Percentiles rank a stretch among this genome's conserved stretches.
Evolutionary conservation across 2,113 vertebrate species (phyloP).

Genomic region (Pterocles orientalis): DNA sequence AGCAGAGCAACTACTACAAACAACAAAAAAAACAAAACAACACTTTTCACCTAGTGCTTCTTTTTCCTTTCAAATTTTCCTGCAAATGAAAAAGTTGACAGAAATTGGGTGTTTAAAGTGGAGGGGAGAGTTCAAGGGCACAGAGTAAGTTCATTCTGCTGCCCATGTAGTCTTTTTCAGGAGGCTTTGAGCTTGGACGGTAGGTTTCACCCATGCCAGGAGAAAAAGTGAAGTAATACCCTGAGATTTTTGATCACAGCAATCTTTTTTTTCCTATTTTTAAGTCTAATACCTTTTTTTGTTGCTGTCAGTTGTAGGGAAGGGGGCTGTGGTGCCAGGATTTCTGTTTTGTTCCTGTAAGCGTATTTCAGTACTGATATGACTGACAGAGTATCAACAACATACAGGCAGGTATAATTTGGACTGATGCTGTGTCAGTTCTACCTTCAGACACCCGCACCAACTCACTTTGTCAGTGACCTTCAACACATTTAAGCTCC

Average conservation of each 20-base stretch:
- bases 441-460: background rate
- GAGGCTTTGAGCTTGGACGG: background rate
- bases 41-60: background rate
- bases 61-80: background rate
- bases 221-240: background rate
- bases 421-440: background rate
- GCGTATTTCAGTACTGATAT: background rate
- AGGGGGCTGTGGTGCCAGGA: background rate
- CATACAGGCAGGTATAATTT: slow-evolving; percentile 1
- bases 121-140: background rate
- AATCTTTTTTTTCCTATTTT: background rate
- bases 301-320: background rate
- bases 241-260: background rate
- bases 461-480: slow-evolving; percentile 30
- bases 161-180: background rate
- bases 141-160: background rate
- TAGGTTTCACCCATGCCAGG: background rate
- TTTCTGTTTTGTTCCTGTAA: background rate
- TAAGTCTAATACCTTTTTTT: background rate
- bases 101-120: background rate
- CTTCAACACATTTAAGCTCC: background rate
- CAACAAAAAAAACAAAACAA: no score
- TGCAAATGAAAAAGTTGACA: background rate
- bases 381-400: background rate
- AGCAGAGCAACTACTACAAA: background rate